Evolutionary conservation across 2,888 invertebrate genomes (phyloP), one percentile per base, ranked within the genome.

Genomic region (Caradrina clavipalpis): DNA sequence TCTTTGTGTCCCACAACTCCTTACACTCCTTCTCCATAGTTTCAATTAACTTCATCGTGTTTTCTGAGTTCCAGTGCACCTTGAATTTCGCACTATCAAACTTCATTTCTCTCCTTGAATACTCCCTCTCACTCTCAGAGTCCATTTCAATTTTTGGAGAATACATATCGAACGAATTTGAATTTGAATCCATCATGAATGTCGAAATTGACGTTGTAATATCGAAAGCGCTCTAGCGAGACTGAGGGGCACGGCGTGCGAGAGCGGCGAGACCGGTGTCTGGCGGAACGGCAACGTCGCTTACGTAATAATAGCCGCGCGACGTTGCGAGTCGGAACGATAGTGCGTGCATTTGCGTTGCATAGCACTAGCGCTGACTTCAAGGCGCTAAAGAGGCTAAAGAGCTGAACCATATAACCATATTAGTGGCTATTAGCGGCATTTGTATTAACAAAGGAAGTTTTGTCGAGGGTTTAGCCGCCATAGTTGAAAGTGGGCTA

Each of bases 211-310:
- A 86, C 93, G 93, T 91, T 83, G 84, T 86, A 84, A 84, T 87
- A 87, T 89, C 84, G 82, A 85, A 87, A 84, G 87, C 89, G 93
- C 93, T 95, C 94, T 95, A 94, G 94, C 93, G 94, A 95, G 94
- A 95, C 95, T 95, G 94, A 91, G 89, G 88, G 87, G 85, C 76
- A 76, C 76, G 78, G 83, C 66, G 77, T 78, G 84, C 65, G 92
- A 90, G 92, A 91, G 91, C 89, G 85, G 81, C 87, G 93, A 92
- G 90, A 92, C 88, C 91, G 91, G 91, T 93, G 93, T 93, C 93
- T 80, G 80, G 73, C 90, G 86, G 86, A 90, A 86, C 88, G 93
- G 93, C 95, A 94, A 93, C 95, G 81, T 84, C 87, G 92, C 89
- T 81, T 78, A 65, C 76, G 76, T 80, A 78, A 80, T 81, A 81